These are phyloP conservation scores for Melitaea athalia DNA, from an alignment of 2,888 invertebrate genomes.

Conservation along the genomic window DNA sequence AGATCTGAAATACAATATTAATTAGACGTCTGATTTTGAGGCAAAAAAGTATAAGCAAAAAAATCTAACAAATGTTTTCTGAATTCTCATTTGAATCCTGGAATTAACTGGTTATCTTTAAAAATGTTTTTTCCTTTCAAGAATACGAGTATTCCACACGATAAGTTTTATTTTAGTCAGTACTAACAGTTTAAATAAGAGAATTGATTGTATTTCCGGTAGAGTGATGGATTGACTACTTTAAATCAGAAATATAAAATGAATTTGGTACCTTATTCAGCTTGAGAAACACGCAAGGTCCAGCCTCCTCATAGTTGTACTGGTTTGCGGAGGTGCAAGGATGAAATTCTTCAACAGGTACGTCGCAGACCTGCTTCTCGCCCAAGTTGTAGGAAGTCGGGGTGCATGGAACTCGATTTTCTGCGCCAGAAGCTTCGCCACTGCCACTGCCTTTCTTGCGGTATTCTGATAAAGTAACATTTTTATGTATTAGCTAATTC, in stretches of 20 bases:
- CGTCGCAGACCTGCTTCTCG: constrained; percentile 90
- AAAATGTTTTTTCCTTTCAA: too few species aligned
- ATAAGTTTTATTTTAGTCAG: too few species aligned
- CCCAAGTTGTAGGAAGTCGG: constrained; percentile 83
- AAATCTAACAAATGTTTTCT: background rate
- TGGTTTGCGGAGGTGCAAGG: constrained; percentile 89
- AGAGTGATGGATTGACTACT: too few species aligned
- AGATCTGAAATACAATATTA: constrained; percentile 85
- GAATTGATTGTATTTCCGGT: too few species aligned
- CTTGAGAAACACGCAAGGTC: constrained; percentile 98
- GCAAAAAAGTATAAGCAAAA: background rate
- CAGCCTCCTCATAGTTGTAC: constrained; percentile 93
- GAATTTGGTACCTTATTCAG: constrained; percentile 91
- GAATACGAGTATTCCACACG: too few species aligned
- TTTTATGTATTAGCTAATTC: background rate
- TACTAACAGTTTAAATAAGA: too few species aligned
- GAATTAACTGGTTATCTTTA: too few species aligned
- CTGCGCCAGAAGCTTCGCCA: constrained; percentile 73
- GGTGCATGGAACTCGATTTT: constrained; percentile 85
- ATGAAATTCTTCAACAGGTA: constrained; percentile 87
- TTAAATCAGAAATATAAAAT: background rate
- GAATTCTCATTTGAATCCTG: too few species aligned
- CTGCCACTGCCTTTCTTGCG: constrained; percentile 76
- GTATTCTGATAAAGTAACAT: constrained; percentile 58
- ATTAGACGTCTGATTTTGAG: background rate